phyloP scores from a whole-genome alignment of 2,113 vertebrate species.

The Phyllostomus hastatus region DNA sequence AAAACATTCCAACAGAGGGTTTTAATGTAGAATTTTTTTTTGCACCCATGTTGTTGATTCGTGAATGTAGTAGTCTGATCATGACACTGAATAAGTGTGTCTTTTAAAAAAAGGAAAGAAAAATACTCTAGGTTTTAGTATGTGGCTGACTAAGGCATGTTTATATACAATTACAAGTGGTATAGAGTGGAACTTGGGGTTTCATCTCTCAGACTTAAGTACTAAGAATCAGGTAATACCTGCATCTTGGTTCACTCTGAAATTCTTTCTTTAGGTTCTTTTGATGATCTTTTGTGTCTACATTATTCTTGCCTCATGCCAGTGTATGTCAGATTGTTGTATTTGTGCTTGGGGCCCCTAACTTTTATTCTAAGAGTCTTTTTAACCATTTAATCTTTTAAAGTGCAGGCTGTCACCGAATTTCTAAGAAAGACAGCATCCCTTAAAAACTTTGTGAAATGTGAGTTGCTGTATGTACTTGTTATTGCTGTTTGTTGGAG shows the following conservation, averaged over 20 bases:
- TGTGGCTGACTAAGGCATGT: neutral
- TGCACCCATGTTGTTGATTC: neutral
- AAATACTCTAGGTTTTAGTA: neutral
- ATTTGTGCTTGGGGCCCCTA: neutral
- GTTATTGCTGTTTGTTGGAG: neutral
- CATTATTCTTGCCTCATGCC: neutral
- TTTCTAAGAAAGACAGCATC: neutral
- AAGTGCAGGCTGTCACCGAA: neutral
- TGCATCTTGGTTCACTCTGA: neutral
- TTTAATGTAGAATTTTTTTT: neutral
- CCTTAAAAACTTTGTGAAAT: constrained; percentile 4
- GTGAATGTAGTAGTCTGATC: neutral
- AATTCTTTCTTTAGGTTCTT: neutral
- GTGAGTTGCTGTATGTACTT: neutral
- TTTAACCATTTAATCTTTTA: constrained; percentile 3
- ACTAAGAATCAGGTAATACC: neutral
- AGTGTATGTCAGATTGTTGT: neutral
- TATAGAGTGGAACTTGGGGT: neutral
- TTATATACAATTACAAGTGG: neutral
- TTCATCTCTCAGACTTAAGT: neutral
- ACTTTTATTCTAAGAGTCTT: constrained; percentile 10
- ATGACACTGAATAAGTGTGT: neutral
- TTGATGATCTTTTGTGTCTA: neutral
- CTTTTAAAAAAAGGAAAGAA: neutral
- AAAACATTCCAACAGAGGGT: neutral